These are phyloP conservation scores for Periparus ater DNA, from an alignment of 2,797 vertebrate species.

Conservation along the genomic window DNA sequence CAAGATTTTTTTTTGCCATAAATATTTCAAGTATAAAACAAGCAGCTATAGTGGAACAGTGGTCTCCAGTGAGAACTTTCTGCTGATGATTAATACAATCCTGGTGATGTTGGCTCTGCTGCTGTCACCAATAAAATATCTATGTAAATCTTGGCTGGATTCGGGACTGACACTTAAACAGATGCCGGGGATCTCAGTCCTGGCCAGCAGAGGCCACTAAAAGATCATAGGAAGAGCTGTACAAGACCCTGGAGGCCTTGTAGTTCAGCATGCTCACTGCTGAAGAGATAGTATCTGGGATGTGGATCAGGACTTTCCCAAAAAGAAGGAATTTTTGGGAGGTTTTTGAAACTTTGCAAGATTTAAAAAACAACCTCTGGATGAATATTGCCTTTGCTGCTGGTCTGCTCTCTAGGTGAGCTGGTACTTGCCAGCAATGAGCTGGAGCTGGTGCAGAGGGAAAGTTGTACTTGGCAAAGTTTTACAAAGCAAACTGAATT, in stretches of 20 bases:
- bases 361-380: not conserved
- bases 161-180: not conserved
- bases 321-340: not conserved
- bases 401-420: not conserved
- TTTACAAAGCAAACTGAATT: not conserved
- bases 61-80: not conserved
- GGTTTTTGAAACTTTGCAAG: not conserved
- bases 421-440: not conserved
- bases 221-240: not conserved
- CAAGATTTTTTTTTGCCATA: not conserved
- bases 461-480: not conserved
- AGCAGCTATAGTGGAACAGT: not conserved
- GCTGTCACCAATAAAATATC: not conserved
- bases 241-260: not conserved
- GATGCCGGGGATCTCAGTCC: not conserved
- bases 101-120: not conserved
- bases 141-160: not conserved
- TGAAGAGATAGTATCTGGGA: not conserved
- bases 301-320: not conserved
- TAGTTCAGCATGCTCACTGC: not conserved
- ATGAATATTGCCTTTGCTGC: not conserved
- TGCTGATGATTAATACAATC: not conserved
- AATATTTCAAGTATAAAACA: not conserved
- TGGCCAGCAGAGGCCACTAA: constrained; percentile 47
- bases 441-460: not conserved